These are phyloP conservation scores for Falco columbarius DNA, from an alignment of 2,797 vertebrate species.

Conservation along the genomic window DNA sequence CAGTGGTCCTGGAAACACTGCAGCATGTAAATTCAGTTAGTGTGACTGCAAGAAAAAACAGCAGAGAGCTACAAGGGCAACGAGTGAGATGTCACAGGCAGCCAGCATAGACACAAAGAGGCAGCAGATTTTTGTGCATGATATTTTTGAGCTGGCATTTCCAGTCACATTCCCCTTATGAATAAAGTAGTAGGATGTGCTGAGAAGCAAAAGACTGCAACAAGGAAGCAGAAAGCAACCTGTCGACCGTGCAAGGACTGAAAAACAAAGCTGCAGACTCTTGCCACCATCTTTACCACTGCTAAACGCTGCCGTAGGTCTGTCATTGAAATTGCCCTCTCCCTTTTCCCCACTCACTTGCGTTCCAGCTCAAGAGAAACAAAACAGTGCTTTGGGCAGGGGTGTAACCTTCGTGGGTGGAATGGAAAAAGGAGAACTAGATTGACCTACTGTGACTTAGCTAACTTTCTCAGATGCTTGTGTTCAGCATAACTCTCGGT, in stretches of 20 bases:
- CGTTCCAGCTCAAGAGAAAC: not conserved
- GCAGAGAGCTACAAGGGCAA: conserved; percentile 49
- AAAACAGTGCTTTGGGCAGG: not conserved
- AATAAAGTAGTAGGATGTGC: conserved; percentile 11
- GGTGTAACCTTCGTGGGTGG: not conserved
- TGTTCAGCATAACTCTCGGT: not conserved
- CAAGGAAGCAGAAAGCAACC: conserved; percentile 25
- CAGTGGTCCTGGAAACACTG: conserved; percentile 57
- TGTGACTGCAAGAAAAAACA: conserved; percentile 31
- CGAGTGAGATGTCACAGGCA: conserved; percentile 50
- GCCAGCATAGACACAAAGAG: conserved; percentile 41
- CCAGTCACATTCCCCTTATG: conserved; percentile 23
- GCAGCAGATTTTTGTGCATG: conserved; percentile 51
- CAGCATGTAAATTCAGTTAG: conserved; percentile 67
- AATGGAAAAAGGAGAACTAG: not conserved
- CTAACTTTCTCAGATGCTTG: not conserved
- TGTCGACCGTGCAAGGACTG: not conserved
- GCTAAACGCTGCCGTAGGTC: not conserved
- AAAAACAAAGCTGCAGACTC: not conserved
- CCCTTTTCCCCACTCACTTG: not conserved
- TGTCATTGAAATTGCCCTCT: not conserved
- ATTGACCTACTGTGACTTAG: not conserved
- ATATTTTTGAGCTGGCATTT: conserved; percentile 58
- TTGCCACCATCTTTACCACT: not conserved
- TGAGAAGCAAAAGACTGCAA: conserved; percentile 13